A percentile compares a stretch with the other conserved stretches of the same genome.
Evolutionary conservation across 2,888 invertebrate species (phyloP).

Genomic region (Auanema sp.): DNA sequence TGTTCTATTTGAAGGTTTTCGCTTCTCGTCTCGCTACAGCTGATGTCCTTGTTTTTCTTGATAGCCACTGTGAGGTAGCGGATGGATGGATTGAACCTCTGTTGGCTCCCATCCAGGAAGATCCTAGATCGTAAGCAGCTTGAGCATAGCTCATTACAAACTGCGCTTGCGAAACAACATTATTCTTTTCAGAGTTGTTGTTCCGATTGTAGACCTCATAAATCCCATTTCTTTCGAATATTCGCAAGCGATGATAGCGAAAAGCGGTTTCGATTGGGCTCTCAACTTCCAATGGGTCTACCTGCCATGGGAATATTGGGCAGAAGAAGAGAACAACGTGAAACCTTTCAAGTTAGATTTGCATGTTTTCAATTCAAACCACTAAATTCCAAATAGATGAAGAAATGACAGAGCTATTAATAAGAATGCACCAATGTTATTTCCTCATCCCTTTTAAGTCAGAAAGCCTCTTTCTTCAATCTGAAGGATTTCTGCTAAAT

Average conservation of each 20-base stretch:
- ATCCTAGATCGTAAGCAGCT: conserved; percentile 30
- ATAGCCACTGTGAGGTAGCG: conserved; percentile 90
- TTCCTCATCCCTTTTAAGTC: neutral
- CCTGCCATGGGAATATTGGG: conserved; percentile 75
- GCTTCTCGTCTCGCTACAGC: conserved; percentile 90
- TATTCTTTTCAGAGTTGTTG: conserved; percentile 77
- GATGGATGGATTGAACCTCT: conserved; percentile 97
- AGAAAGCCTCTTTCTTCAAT: too few relatives aligned
- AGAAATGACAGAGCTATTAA: too few relatives aligned
- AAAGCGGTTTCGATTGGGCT: conserved; percentile 99
- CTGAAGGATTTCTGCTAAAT: neutral
- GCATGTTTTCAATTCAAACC: neutral
- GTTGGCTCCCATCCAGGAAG: conserved; percentile 80
- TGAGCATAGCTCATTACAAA: neutral
- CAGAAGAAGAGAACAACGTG: conserved; percentile 73
- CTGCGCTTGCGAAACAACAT: neutral
- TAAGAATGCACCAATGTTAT: too few relatives aligned
- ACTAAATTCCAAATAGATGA: neutral
- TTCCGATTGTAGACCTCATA: conserved; percentile 98
- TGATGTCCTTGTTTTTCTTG: conserved; percentile 89
- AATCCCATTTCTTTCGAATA: conserved; percentile 92
- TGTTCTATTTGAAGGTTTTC: conserved; percentile 71
- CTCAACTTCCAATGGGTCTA: conserved; percentile 89
- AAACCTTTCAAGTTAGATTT: conserved; percentile 53
- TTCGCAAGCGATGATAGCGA: conserved; percentile 87